Evolutionary conservation across 2,888 invertebrate genomes (phyloP), one percentile per base, ranked within the genome.

Genomic region (Tridacna gigas): DNA sequence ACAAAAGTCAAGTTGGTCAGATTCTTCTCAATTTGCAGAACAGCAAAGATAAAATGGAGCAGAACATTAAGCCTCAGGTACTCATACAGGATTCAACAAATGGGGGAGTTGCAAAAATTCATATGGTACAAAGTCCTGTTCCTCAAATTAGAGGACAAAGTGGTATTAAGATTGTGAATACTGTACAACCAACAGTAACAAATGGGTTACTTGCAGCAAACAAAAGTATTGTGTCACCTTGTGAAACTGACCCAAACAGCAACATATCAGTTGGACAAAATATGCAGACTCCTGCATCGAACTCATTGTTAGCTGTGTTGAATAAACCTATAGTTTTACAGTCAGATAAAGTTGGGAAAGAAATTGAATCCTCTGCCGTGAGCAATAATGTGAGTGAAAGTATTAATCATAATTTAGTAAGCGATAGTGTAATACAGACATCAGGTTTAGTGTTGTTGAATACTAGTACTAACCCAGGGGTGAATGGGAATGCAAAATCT

Each of bases 181-280:
- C 71, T 22, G 25, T 22, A 47, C 45, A 51, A 51, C 51, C 47
- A 67, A 48, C 48, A 15, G n/a, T 77, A 12, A 51, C 77, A 18
- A 67, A 48, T 77, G 20, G 66, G 66, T 77, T 77, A 77, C 25
- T 66, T 77, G 51, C 77, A 26, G 25, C 66, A 51, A 66, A 37
- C 48, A 51, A 56, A 13, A 71, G 2, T 71, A 9, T 26, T 25
- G 51, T 13, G 1, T 18, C 15, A 69, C 18, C 18, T 20, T 18
- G 47, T 69, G 51, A 47, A 15, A 51, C 48, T n/a, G 48, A 13
- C 15, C 20, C 26, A 26, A 22, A 48, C 37, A 51, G 25, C 13
- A n/a, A n/a, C n/a, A 15, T 69, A 15, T 18, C 22, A 25, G 47
- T 22, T 51, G 71, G 47, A 51, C 48, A 51, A 25, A 51, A 25